Base-by-base conservation (phyloP, 2,888 invertebrate species). In the Dicyrtoma fusca region DNA sequence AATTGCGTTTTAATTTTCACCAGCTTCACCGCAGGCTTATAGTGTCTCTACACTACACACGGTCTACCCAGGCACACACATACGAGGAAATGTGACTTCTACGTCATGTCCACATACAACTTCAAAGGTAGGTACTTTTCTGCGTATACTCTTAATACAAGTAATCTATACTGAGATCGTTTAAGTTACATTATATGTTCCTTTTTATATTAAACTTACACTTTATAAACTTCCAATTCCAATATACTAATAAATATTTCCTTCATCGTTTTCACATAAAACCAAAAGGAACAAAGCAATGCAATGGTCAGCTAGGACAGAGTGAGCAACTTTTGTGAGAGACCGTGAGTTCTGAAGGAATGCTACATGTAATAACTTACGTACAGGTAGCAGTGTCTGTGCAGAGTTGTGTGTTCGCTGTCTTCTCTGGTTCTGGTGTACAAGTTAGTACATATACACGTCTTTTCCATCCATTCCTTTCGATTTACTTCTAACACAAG, bases 1-100 rank as follows among this genome's bases (percentile, higher is more conserved):
- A 73, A 73, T 73, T 73, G 73, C 63, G 73, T 73, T 73, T 73
- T 73, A 73, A 73, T 73, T 73, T 69, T 69, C 61, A 61, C 61
- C 69, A 66, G 53, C 25, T 51, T 66, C 55, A 49, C 49, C 51
- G 64, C 61, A 66, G 66, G 66, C 66, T 66, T 42, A 65, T 26
- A 47, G 49, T 6, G n/a, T 49, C n/a, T 45, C n/a, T n/a, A n/a
- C n/a, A n/a, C n/a, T n/a, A 45, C 45, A 45, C 45, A 45, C 45
- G 11, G 49, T 49, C 49, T 17, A 49, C 17, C n/a, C 34, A 34
- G 34, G 34, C 19, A 53, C 19, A 8, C 19, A 53, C 53, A 53
- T 17, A 17, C 10, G 10, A 53, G n/a, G 14, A 53, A 11, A 17
- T 21, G 17, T 19, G 53, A 17, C 61, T 14, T 17, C n/a, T 61